phyloP scores from a whole-genome alignment of 2,888 invertebrate genomes.

The Pachliopta kotzebuea region DNA sequence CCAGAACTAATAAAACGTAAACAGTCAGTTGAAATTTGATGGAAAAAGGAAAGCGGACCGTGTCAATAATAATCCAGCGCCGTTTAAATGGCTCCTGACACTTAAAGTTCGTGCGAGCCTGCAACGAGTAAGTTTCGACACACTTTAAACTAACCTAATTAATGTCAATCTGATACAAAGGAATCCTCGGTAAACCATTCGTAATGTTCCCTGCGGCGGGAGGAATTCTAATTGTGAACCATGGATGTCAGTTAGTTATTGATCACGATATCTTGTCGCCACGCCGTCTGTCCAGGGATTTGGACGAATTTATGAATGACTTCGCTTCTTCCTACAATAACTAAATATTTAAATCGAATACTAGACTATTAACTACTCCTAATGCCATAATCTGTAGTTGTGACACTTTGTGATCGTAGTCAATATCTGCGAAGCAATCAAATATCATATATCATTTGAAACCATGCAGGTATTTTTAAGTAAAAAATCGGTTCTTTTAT shows the following conservation, averaged over 20 bases:
- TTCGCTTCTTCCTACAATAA: neutral
- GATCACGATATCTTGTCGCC: neutral
- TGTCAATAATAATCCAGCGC: constrained; percentile 19
- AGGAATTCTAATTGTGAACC: constrained; percentile 47
- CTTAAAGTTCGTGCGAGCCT: constrained; percentile 7
- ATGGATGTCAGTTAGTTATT: constrained; percentile 46
- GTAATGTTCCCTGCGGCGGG: constrained; percentile 38
- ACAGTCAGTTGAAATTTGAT: constrained; percentile 2
- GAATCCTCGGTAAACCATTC: constrained; percentile 11
- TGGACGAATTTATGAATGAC: constrained; percentile 2
- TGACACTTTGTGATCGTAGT: no score
- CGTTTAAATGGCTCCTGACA: constrained; percentile 19
- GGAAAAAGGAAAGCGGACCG: constrained; percentile 5
- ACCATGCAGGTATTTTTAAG: no score
- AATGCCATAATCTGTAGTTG: no score
- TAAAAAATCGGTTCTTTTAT: no score
- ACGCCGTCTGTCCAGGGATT: neutral
- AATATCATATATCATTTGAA: no score
- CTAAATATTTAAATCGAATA: no score
- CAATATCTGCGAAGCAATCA: no score
- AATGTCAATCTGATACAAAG: constrained; percentile 27
- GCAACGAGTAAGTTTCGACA: constrained; percentile 17
- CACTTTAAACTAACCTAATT: constrained; percentile 21
- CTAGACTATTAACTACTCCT: no score
- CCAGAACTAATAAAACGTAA: constrained; percentile 3